phyloP scores from a whole-genome alignment of 2,113 vertebrate genomes.

The Corydoras maculifer region DNA sequence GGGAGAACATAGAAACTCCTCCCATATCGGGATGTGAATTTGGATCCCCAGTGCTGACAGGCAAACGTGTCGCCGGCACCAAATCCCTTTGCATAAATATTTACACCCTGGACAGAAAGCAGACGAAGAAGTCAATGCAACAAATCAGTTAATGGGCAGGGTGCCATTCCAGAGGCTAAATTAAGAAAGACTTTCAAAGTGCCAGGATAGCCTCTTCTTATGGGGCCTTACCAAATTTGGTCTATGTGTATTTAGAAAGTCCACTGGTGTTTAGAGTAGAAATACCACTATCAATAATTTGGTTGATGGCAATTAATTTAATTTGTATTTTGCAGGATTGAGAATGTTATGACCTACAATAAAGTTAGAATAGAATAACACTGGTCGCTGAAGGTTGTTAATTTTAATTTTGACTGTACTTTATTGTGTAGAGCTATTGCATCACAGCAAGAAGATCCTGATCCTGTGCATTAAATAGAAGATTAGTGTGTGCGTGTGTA shows the following conservation, averaged over 20 bases:
- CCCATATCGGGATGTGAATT: background rate
- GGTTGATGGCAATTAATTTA: background rate
- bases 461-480: too few species aligned
- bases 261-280: background rate
- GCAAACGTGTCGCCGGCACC: background rate
- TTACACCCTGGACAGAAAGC: slow-evolving; percentile 21
- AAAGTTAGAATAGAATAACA: too few species aligned
- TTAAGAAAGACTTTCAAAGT: background rate
- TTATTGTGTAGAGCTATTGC: too few species aligned
- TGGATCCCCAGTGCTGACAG: background rate
- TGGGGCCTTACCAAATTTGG: background rate
- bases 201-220: background rate
- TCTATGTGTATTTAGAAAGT: background rate
- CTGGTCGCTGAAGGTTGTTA: too few species aligned
- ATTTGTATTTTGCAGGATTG: background rate
- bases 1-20: background rate
- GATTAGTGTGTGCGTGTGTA: too few species aligned
- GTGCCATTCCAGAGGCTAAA: background rate
- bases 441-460: too few species aligned
- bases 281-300: background rate
- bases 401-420: too few species aligned
- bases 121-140: slow-evolving; percentile 10
- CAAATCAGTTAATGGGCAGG: background rate
- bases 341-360: too few species aligned
- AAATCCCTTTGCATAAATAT: slow-evolving; percentile 28